phyloP scores from a whole-genome alignment of 2,888 invertebrate species.

The Mylabris sibirica region DNA sequence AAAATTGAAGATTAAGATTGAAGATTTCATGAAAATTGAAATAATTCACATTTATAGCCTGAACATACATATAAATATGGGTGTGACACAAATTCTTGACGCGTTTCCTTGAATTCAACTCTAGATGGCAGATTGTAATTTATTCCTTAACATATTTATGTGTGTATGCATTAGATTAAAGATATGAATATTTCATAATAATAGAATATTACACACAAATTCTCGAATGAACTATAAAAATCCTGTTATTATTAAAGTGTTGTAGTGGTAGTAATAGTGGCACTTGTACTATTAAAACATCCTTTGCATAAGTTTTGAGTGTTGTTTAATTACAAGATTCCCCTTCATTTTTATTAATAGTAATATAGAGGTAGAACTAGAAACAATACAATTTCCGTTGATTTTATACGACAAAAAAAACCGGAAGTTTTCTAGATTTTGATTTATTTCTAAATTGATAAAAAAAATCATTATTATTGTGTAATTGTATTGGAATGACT shows the following conservation, averaged over 20 bases:
- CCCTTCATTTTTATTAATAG: background rate
- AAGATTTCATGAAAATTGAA: background rate
- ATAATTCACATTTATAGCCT: background rate
- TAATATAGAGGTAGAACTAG: background rate
- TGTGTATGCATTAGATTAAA: background rate
- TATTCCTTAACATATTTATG: background rate
- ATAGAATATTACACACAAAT: background rate
- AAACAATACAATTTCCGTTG: background rate
- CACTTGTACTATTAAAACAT: background rate
- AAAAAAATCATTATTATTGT: background rate
- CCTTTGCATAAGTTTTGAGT: background rate
- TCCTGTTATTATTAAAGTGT: background rate
- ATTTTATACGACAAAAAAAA: background rate
- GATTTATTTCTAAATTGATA: background rate
- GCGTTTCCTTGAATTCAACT: background rate
- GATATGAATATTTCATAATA: background rate
- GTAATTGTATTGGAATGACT: background rate
- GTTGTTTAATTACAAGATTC: background rate
- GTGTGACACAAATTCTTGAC: conserved; percentile 4
- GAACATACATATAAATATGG: background rate
- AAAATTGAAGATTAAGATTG: background rate
- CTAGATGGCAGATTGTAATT: background rate
- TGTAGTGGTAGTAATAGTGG: background rate
- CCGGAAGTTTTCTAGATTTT: background rate
- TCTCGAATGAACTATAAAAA: background rate